Evolutionary conservation across 2,888 invertebrate species (phyloP), one percentile per base, ranked within the genome.

Genomic region (Aleiodes leptofemur): DNA sequence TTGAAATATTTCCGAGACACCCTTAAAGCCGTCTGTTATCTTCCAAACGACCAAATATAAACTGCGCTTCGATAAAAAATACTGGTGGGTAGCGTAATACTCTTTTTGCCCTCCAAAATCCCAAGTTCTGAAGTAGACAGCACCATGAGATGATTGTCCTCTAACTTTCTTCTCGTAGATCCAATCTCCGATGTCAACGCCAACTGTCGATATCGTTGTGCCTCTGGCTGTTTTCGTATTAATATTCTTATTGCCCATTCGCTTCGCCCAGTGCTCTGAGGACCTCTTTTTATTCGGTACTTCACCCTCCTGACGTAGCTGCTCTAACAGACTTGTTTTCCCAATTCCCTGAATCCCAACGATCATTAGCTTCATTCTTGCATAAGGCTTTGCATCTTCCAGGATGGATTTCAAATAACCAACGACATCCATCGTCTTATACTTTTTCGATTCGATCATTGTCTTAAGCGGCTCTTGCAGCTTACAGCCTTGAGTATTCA

Each of bases 51-150:
- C 98, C 72, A 99, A 91, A 89, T 98, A 99, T 50, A 99, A 91
- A 79, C 98, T 97, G 13, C 99, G 92, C 77, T 97, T 96, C 0
- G 98, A 98, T 61, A 99, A 91, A 89, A 99, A 99, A 90, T 99
- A 99, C 88, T 99, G 98, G 91, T 99, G 99, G 0, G 99, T 99
- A 0, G 98, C 97, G 89, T 99, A 99, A 89, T 99, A 98, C 86
- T 99, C 99, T 86, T 95, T 94, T 90, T 98, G 99, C 0, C 99
- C 99, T 4, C 98, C 98, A 90, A 99, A 99, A 90, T 99, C 99
- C 99, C 99, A 99, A 0, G 99, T 99, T 72, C 98, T 91, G 90
- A 97, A 97, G 34, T 96, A 94, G 71, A 98, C 95, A 0, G 97
- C 95, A 0, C 96, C 96, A 84, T 94, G 93, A 0, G 93, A 92